A percentile compares a stretch with the other conserved stretches of the same genome.
These are phyloP conservation scores for Paracentrotus lividus DNA, from an alignment of 53 echinoderm and acorn worm genomes.

Conservation along the genomic window DNA sequence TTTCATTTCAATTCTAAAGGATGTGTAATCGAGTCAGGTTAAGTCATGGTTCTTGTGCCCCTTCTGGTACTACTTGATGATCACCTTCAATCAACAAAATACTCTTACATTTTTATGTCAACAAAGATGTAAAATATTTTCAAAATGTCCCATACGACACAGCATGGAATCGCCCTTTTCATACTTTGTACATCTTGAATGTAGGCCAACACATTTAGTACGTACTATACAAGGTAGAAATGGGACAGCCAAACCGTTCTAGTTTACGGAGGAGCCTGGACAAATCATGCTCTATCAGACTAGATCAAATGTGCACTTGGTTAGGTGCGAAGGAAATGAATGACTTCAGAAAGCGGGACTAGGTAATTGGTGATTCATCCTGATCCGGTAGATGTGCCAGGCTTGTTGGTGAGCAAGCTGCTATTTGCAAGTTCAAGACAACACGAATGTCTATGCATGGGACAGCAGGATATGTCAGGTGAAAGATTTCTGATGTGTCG, in stretches of 20 bases:
- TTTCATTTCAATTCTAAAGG: too few species aligned
- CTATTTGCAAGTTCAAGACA: conserved; percentile 12
- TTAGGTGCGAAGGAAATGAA: conserved; percentile 54
- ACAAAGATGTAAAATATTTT: too few species aligned
- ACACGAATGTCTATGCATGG: conserved; percentile 32
- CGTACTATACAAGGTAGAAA: neutral
- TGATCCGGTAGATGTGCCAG: conserved; percentile 5
- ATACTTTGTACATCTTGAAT: neutral
- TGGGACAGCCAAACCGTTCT: neutral
- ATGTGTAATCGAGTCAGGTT: too few species aligned
- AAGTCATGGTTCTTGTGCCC: too few species aligned
- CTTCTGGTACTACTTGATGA: too few species aligned
- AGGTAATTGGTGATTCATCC: conserved; percentile 69
- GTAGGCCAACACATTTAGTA: neutral
- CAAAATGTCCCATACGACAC: too few species aligned
- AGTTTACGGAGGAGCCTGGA: neutral
- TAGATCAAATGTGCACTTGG: conserved; percentile 55
- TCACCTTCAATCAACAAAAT: too few species aligned
- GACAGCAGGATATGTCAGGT: neutral
- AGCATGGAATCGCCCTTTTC: too few species aligned
- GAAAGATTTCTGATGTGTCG: conserved; percentile 28
- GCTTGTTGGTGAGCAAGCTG: neutral
- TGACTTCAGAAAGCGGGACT: conserved; percentile 61
- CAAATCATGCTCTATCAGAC: conserved; percentile 9
- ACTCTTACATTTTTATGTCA: too few species aligned